Evolutionary conservation across 2,888 invertebrate genomes (phyloP), one percentile per base, ranked within the genome.

Genomic region (Palloptera scutellata): DNA sequence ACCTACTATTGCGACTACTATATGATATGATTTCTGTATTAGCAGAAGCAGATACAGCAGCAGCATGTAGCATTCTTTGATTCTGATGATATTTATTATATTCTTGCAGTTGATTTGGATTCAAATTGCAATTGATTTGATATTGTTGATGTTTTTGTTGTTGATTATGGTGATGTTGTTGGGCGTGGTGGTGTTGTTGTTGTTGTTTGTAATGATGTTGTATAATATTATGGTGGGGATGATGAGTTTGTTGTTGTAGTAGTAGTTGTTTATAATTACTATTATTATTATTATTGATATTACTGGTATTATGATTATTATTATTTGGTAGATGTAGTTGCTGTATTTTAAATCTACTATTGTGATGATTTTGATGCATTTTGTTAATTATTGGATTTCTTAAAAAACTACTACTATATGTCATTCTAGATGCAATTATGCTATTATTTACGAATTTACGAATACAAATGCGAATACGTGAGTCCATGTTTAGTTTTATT

Each of bases 271-370:
- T 30, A 30, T 30, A 30, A 30, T 30, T 30, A 54, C 64, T 17
- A 15, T 17, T 67, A 52, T 59, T 61, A 66, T 55, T 60, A 13
- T 65, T 66, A 60, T 57, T 59, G 61, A 59, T 66, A 45, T 62
- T 55, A 60, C 65, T 69, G 58, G 20, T 52, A 43, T 58, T 60
- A 19, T 59, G 69, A 30, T 30, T 2, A 30, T 30, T 30, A 30
- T 30, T 30, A 30, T 30, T 30, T 30, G 30, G 30, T 30, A 6
- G 30, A 30, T 54, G 43, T 66, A 64, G 62, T 65, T 73, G 70
- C 42, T 72, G 74, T 61, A 72, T 71, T 67, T 70, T 67, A 43
- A 71, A 68, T 69, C 68, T 68, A 70, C 68, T 67, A 69, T 61
- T 67, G 64, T 68, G 61, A 53, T 11, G 41, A 19, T 57, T 60